Percentiles rank a stretch among this genome's conserved stretches.
These are phyloP conservation scores for Agrilus biguttatus DNA, from an alignment of 2,888 invertebrate species.

Conservation along the genomic window DNA sequence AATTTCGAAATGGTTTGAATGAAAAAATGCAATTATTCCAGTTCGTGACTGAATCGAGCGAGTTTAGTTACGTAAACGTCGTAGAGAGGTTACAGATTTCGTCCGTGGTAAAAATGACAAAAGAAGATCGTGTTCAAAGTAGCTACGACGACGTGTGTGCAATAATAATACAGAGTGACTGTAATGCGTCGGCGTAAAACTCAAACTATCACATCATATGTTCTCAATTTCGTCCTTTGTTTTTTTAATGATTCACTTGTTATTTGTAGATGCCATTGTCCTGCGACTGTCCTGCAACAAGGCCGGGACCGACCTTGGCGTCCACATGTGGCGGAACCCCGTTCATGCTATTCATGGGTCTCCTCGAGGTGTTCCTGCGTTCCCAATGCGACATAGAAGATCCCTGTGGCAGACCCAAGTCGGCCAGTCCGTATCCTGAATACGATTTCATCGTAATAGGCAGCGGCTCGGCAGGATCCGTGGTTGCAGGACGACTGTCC, in stretches of 20 bases:
- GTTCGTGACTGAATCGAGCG: too few species aligned
- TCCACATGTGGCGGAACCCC: constrained; percentile 72
- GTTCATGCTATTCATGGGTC: constrained; percentile 82
- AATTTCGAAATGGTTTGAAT: too few species aligned
- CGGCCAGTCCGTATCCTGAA: constrained; percentile 40
- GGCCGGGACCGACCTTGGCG: constrained; percentile 70
- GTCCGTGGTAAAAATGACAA: too few species aligned
- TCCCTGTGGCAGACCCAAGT: constrained; percentile 62
- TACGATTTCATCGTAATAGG: constrained; percentile 68
- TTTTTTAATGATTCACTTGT: not conserved
- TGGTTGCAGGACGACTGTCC: constrained; percentile 55
- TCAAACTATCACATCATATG: too few species aligned
- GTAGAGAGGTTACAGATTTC: too few species aligned
- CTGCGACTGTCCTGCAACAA: constrained; percentile 70
- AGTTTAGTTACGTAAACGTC: too few species aligned
- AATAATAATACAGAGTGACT: too few species aligned
- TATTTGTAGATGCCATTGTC: constrained; percentile 25
- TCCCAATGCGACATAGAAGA: constrained; percentile 81
- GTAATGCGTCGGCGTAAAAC: too few species aligned
- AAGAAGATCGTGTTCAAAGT: too few species aligned
- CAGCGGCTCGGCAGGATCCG: constrained; percentile 57
- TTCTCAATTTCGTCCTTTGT: too few species aligned
- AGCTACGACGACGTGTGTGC: too few species aligned
- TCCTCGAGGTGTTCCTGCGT: constrained; percentile 70
- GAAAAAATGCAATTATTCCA: too few species aligned